Conservation (phyloP, 2,113 vertebrate genomes). For the Setophaga petechia region DNA sequence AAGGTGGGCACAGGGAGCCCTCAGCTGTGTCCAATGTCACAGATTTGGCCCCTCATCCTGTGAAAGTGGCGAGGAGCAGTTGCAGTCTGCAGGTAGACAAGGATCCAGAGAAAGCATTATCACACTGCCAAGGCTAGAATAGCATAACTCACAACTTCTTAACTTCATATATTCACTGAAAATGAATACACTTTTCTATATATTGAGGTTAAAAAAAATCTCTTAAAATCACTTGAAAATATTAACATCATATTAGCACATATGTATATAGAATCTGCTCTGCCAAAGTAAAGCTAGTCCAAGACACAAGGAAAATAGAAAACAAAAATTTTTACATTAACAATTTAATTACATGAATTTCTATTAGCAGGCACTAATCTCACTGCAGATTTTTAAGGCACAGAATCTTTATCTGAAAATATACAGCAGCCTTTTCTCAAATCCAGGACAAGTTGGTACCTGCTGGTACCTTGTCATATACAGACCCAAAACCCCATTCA, state of each 20-base stretch:
- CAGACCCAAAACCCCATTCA: not conserved
- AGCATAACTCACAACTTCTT: fast-evolving
- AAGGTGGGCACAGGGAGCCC: not conserved
- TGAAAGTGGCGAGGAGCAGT: not conserved
- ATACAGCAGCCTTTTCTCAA: not conserved
- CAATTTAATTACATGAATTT: not conserved
- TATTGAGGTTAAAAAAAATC: not conserved
- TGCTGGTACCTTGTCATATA: not conserved
- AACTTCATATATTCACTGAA: not conserved
- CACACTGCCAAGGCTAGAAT: not conserved
- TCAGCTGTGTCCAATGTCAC: not conserved
- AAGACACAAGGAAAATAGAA: not conserved
- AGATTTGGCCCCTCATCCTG: not conserved
- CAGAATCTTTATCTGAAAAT: not conserved
- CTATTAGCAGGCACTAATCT: not conserved
- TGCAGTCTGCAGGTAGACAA: not conserved
- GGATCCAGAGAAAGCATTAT: not conserved
- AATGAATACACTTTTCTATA: not conserved
- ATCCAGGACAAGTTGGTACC: not conserved
- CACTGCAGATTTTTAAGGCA: not conserved
- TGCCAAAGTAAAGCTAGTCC: not conserved
- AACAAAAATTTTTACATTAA: not conserved
- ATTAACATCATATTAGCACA: not conserved
- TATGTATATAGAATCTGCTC: not conserved
- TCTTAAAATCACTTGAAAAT: not conserved